Evolutionary conservation across 2,113 vertebrate species (phyloP).

Genomic region (Myiagra hebetior): DNA sequence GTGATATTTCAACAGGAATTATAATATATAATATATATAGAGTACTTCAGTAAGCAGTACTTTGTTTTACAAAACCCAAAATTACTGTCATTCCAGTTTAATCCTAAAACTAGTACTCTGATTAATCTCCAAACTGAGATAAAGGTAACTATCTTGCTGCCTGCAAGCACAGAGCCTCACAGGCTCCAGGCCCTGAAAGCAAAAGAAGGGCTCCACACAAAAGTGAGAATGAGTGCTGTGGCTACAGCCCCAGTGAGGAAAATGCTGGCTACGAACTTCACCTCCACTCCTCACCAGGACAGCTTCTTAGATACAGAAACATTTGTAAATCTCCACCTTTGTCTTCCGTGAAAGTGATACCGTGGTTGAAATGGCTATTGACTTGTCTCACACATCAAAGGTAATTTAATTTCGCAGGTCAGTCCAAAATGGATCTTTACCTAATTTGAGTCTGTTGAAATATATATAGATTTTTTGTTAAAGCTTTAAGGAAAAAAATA

Average conservation of each 20-base stretch:
- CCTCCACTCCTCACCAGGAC: not conserved
- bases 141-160: not conserved
- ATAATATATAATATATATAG: not conserved
- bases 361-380: not conserved
- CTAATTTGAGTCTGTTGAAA: slow-evolving; percentile 65
- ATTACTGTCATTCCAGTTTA: not conserved
- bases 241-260: not conserved
- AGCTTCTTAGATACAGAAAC: not conserved
- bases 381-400: slow-evolving; percentile 27
- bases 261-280: not conserved
- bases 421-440: slow-evolving; percentile 63
- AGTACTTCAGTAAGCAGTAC: not conserved
- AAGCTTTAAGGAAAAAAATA: slow-evolving; percentile 29
- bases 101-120: not conserved
- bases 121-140: not conserved
- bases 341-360: not conserved
- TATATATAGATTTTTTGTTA: slow-evolving; percentile 68
- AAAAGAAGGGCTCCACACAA: not conserved
- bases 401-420: slow-evolving; percentile 68
- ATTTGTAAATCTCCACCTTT: not conserved
- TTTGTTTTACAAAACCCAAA: not conserved
- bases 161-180: not conserved
- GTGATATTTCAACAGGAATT: not conserved
- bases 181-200: not conserved
- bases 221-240: not conserved